Evolutionary conservation across 2,888 invertebrate genomes (phyloP).

Genomic region (Eilema depressum): DNA sequence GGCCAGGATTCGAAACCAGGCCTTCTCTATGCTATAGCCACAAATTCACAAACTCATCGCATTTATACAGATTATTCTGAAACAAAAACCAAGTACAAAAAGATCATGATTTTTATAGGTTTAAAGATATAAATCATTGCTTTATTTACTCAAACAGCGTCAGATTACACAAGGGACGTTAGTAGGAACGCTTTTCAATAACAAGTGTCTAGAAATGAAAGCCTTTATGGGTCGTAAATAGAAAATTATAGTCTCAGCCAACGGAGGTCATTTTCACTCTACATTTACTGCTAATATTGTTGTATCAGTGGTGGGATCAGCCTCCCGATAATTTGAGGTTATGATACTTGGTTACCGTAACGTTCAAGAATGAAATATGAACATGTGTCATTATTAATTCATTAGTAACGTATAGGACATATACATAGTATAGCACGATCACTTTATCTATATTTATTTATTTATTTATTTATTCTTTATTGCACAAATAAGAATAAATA

Average conservation of each 20-base stretch:
- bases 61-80: neutral
- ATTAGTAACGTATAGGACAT: no score
- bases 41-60: neutral
- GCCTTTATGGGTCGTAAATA: constrained; percentile 79
- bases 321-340: constrained; percentile 15
- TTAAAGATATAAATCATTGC: constrained; percentile 50
- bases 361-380: neutral
- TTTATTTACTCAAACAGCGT: constrained; percentile 58
- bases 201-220: constrained; percentile 74
- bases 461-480: no score
- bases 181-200: constrained; percentile 69
- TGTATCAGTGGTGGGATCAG: constrained; percentile 5
- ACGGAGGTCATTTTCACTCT: constrained; percentile 66
- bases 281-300: constrained; percentile 45
- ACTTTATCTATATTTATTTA: no score
- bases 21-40: no score
- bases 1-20: no score
- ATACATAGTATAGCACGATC: no score
- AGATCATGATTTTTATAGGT: constrained; percentile 17
- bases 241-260: constrained; percentile 70
- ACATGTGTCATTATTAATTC: no score
- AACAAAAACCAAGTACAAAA: neutral
- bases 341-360: neutral
- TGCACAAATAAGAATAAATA: no score
- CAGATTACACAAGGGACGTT: constrained; percentile 55